Evolutionary conservation across 2,113 vertebrate genomes (phyloP).

Genomic region (Catharus fuscescens): DNA sequence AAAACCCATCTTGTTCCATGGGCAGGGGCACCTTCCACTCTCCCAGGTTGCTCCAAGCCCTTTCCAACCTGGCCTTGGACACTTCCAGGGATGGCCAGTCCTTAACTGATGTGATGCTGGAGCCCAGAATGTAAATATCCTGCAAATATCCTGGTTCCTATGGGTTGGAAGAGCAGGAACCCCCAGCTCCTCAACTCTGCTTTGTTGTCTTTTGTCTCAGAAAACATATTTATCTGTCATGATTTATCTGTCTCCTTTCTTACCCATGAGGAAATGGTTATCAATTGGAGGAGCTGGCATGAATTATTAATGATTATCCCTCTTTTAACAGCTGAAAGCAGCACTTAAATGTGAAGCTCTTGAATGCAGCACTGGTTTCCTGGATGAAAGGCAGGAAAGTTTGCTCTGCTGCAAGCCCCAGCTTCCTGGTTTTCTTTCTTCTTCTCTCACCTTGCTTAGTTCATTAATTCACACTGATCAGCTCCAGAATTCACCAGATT

Average conservation of each 20-base stretch:
- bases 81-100: not conserved
- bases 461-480: not conserved
- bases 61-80: not conserved
- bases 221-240: not conserved
- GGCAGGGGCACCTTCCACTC: not conserved
- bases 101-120: not conserved
- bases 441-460: not conserved
- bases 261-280: not conserved
- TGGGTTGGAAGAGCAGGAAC: not conserved
- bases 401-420: constrained; percentile 6
- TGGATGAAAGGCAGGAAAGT: constrained; percentile 17
- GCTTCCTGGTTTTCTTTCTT: not conserved
- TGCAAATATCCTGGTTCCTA: not conserved
- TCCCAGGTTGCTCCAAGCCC: not conserved
- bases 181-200: not conserved
- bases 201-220: not conserved
- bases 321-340: constrained; percentile 9
- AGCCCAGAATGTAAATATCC: not conserved
- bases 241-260: not conserved
- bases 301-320: constrained; percentile 1
- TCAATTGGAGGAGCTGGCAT: not conserved
- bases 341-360: not conserved
- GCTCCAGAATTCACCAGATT: not conserved
- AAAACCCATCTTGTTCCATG: not conserved
- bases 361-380: not conserved